Percentiles rank a stretch among this genome's conserved stretches.
Evolutionary conservation across 2,797 vertebrate genomes (phyloP).

Genomic region (Crypturellus tataupa): DNA sequence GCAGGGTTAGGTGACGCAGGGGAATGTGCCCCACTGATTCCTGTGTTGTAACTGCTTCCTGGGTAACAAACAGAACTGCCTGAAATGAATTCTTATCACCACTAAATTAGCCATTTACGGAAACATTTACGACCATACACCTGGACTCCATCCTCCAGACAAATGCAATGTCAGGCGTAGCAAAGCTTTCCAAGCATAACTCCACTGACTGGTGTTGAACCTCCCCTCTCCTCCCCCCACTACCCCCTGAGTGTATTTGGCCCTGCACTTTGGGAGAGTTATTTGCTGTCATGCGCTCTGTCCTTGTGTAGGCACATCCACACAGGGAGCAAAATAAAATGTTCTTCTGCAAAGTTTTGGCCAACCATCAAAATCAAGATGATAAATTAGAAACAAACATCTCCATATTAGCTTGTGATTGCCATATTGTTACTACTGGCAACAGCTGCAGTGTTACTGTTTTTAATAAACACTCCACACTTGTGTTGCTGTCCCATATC

Average conservation of each 20-base stretch:
- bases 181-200: not conserved
- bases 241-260: not conserved
- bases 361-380: constrained; percentile 55
- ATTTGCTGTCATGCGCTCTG: constrained; percentile 9
- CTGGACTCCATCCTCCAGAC: not conserved
- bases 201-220: not conserved
- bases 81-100: not conserved
- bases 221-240: not conserved
- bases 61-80: not conserved
- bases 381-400: constrained; percentile 71
- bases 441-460: constrained; percentile 9
- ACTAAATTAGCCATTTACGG: not conserved
- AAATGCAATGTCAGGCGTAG: not conserved
- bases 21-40: not conserved
- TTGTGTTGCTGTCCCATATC: not conserved
- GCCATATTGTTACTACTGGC: constrained; percentile 41
- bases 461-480: constrained; percentile 51
- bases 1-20: too few relatives aligned
- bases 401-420: constrained; percentile 62
- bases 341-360: constrained; percentile 61
- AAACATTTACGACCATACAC: not conserved
- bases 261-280: not conserved
- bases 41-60: not conserved
- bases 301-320: not conserved
- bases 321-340: constrained; percentile 67